A percentile compares a stretch with the other conserved stretches of the same genome.
These are phyloP conservation scores for Rhabdornis inornatus DNA, from an alignment of 2,113 vertebrate species.

Conservation along the genomic window DNA sequence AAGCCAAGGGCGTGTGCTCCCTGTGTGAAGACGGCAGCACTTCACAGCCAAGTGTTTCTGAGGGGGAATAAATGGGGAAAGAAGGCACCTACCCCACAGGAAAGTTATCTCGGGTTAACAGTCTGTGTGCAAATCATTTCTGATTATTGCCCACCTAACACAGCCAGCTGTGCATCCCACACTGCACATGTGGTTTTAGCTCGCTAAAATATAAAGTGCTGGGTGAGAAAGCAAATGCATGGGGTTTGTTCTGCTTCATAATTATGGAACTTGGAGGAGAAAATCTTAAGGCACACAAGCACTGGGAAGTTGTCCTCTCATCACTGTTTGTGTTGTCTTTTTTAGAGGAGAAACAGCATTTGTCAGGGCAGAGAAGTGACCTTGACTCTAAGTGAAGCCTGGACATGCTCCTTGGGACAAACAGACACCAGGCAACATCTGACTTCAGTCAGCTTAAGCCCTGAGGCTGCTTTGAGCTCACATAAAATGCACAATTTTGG, in stretches of 20 bases:
- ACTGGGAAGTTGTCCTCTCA: not conserved
- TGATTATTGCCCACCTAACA: not conserved
- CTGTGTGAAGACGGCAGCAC: not conserved
- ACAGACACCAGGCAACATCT: not conserved
- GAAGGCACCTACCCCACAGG: not conserved
- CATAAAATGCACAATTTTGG: not conserved
- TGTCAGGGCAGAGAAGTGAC: not conserved
- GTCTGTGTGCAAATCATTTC: not conserved
- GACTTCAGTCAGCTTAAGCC: not conserved
- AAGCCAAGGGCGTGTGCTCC: not conserved
- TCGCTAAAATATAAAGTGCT: not conserved
- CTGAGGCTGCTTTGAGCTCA: not conserved
- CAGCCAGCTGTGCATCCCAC: not conserved
- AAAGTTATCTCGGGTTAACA: not conserved
- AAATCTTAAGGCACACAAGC: too few relatives aligned
- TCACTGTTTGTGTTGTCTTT: not conserved
- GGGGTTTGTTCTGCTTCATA: not conserved
- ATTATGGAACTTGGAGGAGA: not conserved
- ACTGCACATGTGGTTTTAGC: rapidly evolving
- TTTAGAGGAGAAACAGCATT: not conserved
- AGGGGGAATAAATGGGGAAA: not conserved
- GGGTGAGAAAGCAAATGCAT: not conserved
- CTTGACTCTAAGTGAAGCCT: not conserved
- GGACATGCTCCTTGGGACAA: not conserved
- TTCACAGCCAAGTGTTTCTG: rapidly evolving